Percentiles rank a stretch among this genome's conserved stretches.
phyloP scores from a whole-genome alignment of 2,113 vertebrate genomes.

The Eleginops maclovinus region DNA sequence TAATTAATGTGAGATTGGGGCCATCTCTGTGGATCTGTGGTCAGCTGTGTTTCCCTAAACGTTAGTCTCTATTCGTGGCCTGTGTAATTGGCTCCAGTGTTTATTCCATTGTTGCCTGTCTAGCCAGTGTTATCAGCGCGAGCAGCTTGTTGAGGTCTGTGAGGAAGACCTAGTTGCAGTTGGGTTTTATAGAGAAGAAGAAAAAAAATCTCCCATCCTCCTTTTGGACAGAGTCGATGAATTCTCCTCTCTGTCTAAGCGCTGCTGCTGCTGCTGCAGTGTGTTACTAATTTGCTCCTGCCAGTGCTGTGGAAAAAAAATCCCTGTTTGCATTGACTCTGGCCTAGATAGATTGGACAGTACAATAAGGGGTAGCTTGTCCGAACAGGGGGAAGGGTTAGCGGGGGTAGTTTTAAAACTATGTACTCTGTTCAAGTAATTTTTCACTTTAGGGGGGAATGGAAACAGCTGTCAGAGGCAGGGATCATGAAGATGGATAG shows the following conservation, averaged over 20 bases:
- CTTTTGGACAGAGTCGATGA: constrained; percentile 70
- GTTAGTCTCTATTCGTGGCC: constrained; percentile 40
- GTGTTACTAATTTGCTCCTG: constrained; percentile 65
- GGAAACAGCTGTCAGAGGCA: background rate
- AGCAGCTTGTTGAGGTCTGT: constrained; percentile 71
- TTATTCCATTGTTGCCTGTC: constrained; percentile 63
- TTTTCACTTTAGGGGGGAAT: background rate
- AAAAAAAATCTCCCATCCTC: constrained; percentile 58
- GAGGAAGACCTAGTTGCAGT: constrained; percentile 54
- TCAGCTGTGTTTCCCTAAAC: constrained; percentile 61
- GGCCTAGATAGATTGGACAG: constrained; percentile 53
- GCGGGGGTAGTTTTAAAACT: background rate
- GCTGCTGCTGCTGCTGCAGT: constrained; percentile 40
- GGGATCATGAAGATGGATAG: constrained; percentile 12
- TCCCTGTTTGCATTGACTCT: constrained; percentile 58
- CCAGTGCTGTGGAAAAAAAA: constrained; percentile 71
- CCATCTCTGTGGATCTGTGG: constrained; percentile 51
- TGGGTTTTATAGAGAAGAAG: constrained; percentile 42
- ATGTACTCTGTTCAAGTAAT: background rate
- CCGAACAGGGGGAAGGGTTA: constrained; percentile 23
- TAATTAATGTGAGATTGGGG: constrained; percentile 70
- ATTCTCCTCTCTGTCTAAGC: constrained; percentile 61
- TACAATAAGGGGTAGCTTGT: constrained; percentile 55
- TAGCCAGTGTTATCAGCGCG: constrained; percentile 64
- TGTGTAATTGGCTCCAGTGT: constrained; percentile 68